A percentile compares a stretch with the other conserved stretches of the same genome.
phyloP scores from a whole-genome alignment of 1,140 invertebrate species.

The Heliconius melpomene region DNA sequence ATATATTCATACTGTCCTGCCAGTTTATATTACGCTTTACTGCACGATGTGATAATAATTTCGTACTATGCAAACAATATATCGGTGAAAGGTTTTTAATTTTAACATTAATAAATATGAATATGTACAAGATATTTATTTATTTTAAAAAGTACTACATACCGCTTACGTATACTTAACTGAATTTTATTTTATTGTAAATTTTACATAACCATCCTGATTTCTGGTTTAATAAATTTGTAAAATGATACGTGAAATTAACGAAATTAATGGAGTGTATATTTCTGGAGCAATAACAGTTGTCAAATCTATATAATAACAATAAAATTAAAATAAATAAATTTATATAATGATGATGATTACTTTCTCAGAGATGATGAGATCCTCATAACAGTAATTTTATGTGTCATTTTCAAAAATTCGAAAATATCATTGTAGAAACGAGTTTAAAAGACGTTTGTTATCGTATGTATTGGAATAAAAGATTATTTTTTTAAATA shows the following conservation, averaged over 20 bases:
- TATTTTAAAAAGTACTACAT: not conserved
- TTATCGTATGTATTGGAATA: too few species aligned
- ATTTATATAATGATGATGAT: too few species aligned
- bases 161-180: not conserved
- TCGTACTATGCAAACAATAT: not conserved
- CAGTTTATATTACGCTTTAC: conserved; percentile 6
- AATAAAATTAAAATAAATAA: too few species aligned
- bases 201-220: not conserved
- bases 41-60: not conserved
- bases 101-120: not conserved
- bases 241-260: not conserved
- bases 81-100: not conserved
- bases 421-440: too few species aligned
- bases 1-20: conserved; percentile 8
- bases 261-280: not conserved
- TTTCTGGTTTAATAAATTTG: not conserved
- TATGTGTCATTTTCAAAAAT: too few species aligned
- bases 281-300: not conserved
- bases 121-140: not conserved
- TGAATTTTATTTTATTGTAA: not conserved
- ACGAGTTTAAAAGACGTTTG: too few species aligned
- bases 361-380: too few species aligned
- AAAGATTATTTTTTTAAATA: too few species aligned
- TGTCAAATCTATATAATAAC: not conserved
- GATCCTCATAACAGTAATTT: too few species aligned